phyloP scores from a whole-genome alignment of 2,113 vertebrate species.

The Mungos mungo region DNA sequence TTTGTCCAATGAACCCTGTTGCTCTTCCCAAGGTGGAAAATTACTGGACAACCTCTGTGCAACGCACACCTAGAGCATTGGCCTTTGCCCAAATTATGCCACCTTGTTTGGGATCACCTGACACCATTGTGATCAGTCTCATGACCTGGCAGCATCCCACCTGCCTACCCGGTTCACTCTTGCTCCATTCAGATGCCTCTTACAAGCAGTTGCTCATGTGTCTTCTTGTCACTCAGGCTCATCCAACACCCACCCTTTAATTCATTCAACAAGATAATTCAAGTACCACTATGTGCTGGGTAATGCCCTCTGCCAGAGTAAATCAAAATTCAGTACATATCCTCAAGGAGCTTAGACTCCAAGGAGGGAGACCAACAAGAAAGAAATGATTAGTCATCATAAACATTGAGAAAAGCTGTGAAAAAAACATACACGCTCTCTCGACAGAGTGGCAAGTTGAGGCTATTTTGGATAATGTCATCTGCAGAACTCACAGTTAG shows the following conservation, averaged over 20 bases:
- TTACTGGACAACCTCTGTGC: conserved; percentile 38
- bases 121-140: conserved; percentile 40
- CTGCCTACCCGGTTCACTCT: conserved; percentile 61
- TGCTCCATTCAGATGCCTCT: conserved; percentile 47
- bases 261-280: not conserved
- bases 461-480: not conserved
- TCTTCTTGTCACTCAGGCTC: not conserved
- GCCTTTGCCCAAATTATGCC: conserved; percentile 71
- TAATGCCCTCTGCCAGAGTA: not conserved
- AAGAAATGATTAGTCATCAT: not conserved
- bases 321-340: not conserved
- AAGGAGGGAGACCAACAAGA: not conserved
- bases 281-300: not conserved
- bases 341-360: not conserved
- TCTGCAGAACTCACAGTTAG: not conserved
- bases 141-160: conserved; percentile 61
- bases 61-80: conserved; percentile 50
- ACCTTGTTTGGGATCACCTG: conserved; percentile 56
- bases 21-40: conserved; percentile 56
- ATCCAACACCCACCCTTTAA: not conserved
- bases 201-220: not conserved
- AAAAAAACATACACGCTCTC: not conserved
- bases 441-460: not conserved
- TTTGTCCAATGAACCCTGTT: not conserved
- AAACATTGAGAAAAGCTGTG: not conserved